Conservation (phyloP, 2,113 vertebrate species). For the Tauraco erythrolophus region DNA sequence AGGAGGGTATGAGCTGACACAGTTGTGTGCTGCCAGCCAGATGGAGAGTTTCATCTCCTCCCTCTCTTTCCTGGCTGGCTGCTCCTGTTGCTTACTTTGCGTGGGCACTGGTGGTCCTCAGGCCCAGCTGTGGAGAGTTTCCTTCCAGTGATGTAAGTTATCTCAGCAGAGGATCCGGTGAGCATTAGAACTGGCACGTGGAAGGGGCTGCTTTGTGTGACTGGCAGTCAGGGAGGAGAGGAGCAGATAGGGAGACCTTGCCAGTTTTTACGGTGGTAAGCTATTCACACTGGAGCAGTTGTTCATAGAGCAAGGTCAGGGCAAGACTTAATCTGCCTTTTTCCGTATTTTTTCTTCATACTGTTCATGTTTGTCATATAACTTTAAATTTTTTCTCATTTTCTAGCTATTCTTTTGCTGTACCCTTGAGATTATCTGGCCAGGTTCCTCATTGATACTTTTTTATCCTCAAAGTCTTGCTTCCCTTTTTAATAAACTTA, state of each 20-base stretch:
- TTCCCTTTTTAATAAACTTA: background rate
- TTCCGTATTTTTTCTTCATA: background rate
- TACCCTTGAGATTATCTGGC: background rate
- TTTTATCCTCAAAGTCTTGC: background rate
- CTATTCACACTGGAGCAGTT: background rate
- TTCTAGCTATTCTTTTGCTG: background rate
- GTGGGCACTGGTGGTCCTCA: background rate
- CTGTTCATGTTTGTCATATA: background rate
- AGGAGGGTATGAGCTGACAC: background rate
- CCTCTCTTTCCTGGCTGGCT: background rate
- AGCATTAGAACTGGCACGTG: background rate
- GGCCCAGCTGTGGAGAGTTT: background rate
- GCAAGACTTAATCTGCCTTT: background rate
- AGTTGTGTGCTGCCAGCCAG: background rate
- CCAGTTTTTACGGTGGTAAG: background rate
- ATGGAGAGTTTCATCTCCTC: background rate
- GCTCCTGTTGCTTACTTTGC: background rate
- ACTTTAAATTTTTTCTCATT: background rate
- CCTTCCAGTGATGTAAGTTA: background rate
- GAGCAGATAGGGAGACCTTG: background rate
- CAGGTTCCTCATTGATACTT: background rate
- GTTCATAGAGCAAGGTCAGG: background rate
- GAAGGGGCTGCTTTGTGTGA: background rate
- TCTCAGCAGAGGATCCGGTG: background rate
- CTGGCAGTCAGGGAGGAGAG: background rate